Percentiles rank a stretch among this genome's conserved stretches.
Conservation (phyloP, 2,113 vertebrate genomes). For the Lanius collurio region DNA sequence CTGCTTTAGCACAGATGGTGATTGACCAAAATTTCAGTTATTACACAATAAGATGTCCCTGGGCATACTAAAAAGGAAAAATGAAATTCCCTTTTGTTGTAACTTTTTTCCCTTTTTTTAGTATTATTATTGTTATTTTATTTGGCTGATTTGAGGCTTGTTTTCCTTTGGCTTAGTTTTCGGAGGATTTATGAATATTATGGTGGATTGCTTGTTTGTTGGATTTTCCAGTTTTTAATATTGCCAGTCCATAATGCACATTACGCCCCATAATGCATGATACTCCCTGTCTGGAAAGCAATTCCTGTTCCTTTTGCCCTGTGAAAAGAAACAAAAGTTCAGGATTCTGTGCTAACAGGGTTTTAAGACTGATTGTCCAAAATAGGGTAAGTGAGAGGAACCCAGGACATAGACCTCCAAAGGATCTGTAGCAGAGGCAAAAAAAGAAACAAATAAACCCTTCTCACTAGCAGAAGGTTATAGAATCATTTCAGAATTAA, state of each 20-base stretch:
- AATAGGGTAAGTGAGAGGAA: not conserved
- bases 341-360: not conserved
- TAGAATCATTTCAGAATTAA: not conserved
- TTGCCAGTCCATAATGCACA: not conserved
- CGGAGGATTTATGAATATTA: not conserved
- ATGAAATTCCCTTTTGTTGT: not conserved
- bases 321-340: not conserved
- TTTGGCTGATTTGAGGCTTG: not conserved
- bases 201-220: accelerated
- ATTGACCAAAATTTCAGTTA: not conserved
- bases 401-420: not conserved
- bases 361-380: not conserved
- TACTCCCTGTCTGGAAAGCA: not conserved
- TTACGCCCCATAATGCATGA: not conserved
- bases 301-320: not conserved
- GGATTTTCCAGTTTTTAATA: not conserved
- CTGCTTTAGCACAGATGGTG: not conserved
- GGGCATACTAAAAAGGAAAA: not conserved
- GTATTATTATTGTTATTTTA: not conserved
- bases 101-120: not conserved
- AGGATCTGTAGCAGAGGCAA: not conserved
- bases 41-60: not conserved
- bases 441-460: not conserved
- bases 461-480: not conserved
- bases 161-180: not conserved